Evolutionary conservation across 2,888 invertebrate genomes (phyloP).

Genomic region (Megalurothrips usitatus): DNA sequence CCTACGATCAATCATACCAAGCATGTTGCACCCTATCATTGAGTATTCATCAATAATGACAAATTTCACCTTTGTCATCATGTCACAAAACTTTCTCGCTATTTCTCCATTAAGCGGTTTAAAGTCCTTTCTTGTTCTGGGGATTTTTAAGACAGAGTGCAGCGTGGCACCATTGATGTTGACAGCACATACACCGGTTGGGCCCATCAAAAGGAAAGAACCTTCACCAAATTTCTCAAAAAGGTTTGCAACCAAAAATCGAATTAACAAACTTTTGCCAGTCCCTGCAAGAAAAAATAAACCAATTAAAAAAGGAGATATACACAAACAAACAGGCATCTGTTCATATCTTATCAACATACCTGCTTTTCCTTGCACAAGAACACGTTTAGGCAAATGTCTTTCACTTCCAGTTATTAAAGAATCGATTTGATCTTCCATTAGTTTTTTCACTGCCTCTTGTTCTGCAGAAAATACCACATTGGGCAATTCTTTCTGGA

Average conservation of each 20-base stretch:
- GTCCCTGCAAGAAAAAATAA: too few relatives aligned
- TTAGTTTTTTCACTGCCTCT: neutral
- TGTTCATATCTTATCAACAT: too few relatives aligned
- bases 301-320: too few relatives aligned
- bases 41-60: neutral
- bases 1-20: neutral
- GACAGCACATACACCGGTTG: neutral
- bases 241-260: neutral
- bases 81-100: neutral
- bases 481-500: neutral
- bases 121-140: neutral
- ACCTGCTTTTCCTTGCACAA: neutral
- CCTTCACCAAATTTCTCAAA: neutral
- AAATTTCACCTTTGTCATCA: neutral
- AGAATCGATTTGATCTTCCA: neutral
- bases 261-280: too few relatives aligned
- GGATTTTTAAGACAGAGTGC: neutral
- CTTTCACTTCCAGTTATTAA: neutral
- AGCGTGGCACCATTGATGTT: neutral
- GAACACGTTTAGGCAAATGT: neutral
- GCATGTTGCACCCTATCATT: neutral
- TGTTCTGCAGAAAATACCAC: neutral
- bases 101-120: neutral
- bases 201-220: neutral
- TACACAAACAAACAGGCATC: too few relatives aligned